Percentiles rank a stretch among this genome's conserved stretches.
Evolutionary conservation across 2,797 vertebrate species (phyloP).

Genomic region (Fistularia commersonii): DNA sequence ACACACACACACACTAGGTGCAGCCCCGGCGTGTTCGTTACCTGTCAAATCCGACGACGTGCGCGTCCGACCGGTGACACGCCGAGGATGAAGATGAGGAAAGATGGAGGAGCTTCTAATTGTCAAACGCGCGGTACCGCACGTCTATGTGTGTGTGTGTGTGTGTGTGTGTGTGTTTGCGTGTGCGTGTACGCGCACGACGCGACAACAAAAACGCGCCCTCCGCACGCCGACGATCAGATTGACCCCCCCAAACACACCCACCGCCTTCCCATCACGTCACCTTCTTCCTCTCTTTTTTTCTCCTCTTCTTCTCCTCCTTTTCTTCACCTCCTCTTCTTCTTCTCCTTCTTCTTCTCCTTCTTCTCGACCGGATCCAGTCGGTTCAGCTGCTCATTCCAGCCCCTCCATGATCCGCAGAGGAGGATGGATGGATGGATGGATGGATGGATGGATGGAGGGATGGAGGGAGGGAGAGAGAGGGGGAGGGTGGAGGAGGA

Average conservation of each 20-base stretch:
- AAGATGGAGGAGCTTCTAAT: neutral
- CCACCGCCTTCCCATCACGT: neutral
- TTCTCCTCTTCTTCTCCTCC: neutral
- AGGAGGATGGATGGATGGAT: constrained; percentile 17
- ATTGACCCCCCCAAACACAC: no score
- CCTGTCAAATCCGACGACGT: neutral
- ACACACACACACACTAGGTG: no score
- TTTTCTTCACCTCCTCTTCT: no score
- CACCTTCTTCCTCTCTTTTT: neutral
- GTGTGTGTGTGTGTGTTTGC: no score
- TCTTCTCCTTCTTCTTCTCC: constrained; percentile 3
- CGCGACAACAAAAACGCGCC: no score
- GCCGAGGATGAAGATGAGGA: no score
- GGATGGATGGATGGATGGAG: constrained; percentile 14
- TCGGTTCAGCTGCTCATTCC: constrained; percentile 41
- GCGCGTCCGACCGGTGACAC: neutral
- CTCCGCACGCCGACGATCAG: no score
- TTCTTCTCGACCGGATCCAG: constrained; percentile 8
- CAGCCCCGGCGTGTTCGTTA: neutral
- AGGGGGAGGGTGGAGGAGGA: no score
- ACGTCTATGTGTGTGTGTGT: no score
- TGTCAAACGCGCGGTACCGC: no score
- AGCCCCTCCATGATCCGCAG: constrained; percentile 29
- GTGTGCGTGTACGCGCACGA: no score
- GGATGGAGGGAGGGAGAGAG: constrained; percentile 10